Base-by-base conservation (phyloP, 2,113 vertebrate species). In the Podocnemis expansa region DNA sequence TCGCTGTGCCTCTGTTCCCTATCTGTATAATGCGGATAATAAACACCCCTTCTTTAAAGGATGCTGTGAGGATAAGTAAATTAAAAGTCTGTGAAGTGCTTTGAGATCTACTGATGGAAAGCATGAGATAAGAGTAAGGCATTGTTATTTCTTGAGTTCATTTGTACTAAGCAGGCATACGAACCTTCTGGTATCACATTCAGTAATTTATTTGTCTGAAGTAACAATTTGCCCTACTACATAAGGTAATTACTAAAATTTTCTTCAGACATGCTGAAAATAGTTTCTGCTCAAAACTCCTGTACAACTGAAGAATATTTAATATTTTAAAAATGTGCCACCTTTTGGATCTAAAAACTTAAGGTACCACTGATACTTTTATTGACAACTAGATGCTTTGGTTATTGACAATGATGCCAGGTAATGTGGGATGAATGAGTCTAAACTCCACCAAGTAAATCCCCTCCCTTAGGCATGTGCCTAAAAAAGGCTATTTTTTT, bases 141-240 rank as follows among this genome's bases (percentile, higher is more conserved):
- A 10, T 67, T 38, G 10, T 38, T 38, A 21, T 67, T 67, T 21
- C 63, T 67, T 67, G 27, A 31, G 12, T 51, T 25, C 60, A 41
- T 19, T 21, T 41, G 17, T 47, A 43, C 31, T 31, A 79, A 80
- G 56, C 0, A 51, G 2, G 0, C 4, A 45, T 3, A 0, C 16
- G 9, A n/a, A 17, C 3, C 82, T 85, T 87, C 79, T 87, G 85
- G 34, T 43, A 31, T n/a, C 13, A 27, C 21, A 21, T 3, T 47
- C 9, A 93, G 24, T 6, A 5, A 4, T 10, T 41, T 73, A 0
- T 45, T 25, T 43, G 73, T 67, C 12, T 67, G 31, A 17, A 34
- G 31, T 84, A 41, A 38, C 8, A 29, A 78, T 27, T 1, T 78
- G 16, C 49, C 0, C 1, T 2, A 49, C 38, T 70, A n/a, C 29